A percentile compares a stretch with the other conserved stretches of the same genome.
Conservation (phyloP, 2,113 vertebrate genomes). For the Boulengeromyrus knoepffleri region DNA sequence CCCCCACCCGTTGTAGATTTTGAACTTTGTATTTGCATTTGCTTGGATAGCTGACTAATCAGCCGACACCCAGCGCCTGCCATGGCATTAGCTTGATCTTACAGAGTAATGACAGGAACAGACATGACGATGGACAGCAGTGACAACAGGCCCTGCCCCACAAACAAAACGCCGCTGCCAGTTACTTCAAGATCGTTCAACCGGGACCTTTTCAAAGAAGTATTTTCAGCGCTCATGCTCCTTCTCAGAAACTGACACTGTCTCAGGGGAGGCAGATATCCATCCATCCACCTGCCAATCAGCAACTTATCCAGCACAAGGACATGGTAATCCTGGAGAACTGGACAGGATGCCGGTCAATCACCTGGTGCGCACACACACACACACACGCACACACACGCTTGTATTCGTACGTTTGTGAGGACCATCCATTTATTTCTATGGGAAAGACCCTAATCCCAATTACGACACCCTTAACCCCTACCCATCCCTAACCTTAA, state of each 20-base stretch:
- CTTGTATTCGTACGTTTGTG: too few relatives aligned
- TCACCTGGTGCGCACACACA: neutral
- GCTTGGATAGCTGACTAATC: neutral
- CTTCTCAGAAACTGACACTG: neutral
- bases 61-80: neutral
- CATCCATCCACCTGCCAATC: neutral
- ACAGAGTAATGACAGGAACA: neutral
- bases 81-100: neutral
- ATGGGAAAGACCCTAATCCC: too few relatives aligned
- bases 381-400: neutral
- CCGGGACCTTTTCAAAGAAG: neutral
- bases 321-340: neutral
- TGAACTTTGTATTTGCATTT: neutral
- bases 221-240: neutral
- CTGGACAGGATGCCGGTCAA: neutral
- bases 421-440: too few relatives aligned
- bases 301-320: neutral
- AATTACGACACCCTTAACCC: too few relatives aligned
- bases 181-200: neutral
- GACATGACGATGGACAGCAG: neutral
- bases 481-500: too few relatives aligned
- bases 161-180: neutral
- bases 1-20: neutral
- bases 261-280: neutral
- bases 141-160: neutral